These are phyloP conservation scores for Charaxes varanes DNA, from an alignment of 1,140 invertebrate genomes.

Conservation along the genomic window DNA sequence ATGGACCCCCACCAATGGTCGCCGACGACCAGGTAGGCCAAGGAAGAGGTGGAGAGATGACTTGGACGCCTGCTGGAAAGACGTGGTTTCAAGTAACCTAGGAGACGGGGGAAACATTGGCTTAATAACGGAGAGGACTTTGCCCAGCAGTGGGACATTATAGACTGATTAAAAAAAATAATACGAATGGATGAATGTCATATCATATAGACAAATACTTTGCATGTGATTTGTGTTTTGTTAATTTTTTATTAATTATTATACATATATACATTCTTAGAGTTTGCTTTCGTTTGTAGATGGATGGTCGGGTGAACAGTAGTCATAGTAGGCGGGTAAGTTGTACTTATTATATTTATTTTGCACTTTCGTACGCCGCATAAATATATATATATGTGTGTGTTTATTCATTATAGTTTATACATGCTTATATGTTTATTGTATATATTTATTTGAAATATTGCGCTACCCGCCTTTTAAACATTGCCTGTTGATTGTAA, in stretches of 20 bases:
- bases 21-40: too few species aligned
- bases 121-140: too few species aligned
- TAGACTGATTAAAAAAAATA: too few species aligned
- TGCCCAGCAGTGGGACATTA: too few species aligned
- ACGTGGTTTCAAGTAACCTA: too few species aligned
- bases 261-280: constrained; percentile 68
- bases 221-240: constrained; percentile 14
- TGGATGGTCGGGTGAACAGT: constrained; percentile 74
- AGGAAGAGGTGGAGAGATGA: too few species aligned
- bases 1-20: too few species aligned
- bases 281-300: constrained; percentile 74
- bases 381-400: constrained; percentile 19
- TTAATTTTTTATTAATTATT: constrained; percentile 31
- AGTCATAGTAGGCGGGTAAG: constrained; percentile 75
- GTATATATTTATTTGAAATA: constrained; percentile 6
- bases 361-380: constrained; percentile 20
- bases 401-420: background rate
- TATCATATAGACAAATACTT: too few species aligned
- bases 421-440: constrained; percentile 2
- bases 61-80: too few species aligned
- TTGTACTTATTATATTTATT: constrained; percentile 46
- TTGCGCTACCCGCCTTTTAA: constrained; percentile 14
- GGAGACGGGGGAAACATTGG: too few species aligned
- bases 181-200: too few species aligned
- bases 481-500: constrained; percentile 1